Conservation (phyloP, 35 echinoderm and acorn worm species). For the Apostichopus parvimensis region DNA sequence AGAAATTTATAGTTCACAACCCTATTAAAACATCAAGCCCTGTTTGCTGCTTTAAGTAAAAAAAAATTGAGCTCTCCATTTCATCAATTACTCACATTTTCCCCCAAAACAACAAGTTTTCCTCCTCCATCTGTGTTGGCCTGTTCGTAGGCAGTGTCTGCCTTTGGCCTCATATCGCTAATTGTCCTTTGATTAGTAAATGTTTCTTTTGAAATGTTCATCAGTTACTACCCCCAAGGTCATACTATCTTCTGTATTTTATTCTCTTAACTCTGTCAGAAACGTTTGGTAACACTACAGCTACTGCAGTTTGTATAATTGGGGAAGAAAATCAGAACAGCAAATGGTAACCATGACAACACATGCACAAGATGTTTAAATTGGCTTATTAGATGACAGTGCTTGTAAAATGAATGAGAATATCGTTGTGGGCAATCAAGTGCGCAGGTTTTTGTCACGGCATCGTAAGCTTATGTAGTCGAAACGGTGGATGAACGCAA, state of each 20-base stretch:
- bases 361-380: conserved; percentile 39
- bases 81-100: background rate
- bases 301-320: conserved; percentile 1
- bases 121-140: no score
- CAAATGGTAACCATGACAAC: conserved; percentile 38
- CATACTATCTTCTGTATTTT: background rate
- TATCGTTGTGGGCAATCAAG: background rate
- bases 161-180: background rate
- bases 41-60: no score
- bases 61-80: no score
- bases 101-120: background rate
- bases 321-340: conserved; percentile 34
- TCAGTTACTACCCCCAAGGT: background rate
- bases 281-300: conserved; percentile 17
- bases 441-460: background rate
- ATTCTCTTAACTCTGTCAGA: no score
- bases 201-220: background rate
- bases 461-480: background rate
- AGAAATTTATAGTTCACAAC: no score
- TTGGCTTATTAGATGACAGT: conserved; percentile 37
- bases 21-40: no score
- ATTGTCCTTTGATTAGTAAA: background rate
- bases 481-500: no score
- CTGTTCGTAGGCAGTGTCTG: background rate
- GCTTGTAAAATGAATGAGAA: background rate